Evolutionary conservation across 2,113 vertebrate species (phyloP).

Genomic region (Chlamydotis undulata): DNA sequence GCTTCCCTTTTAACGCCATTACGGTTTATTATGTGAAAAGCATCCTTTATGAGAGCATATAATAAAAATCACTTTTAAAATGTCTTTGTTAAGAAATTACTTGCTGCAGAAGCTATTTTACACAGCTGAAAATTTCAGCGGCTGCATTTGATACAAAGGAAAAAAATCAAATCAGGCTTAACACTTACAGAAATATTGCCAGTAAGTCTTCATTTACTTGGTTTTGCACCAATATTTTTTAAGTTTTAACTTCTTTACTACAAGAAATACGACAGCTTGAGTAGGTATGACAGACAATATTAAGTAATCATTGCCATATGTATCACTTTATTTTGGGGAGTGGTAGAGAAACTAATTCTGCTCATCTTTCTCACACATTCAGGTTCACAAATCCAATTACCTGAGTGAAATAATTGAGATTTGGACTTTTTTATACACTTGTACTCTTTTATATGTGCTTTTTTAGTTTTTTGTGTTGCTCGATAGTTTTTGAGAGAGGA

Average conservation of each 20-base stretch:
- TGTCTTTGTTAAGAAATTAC: background rate
- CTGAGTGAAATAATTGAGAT: background rate
- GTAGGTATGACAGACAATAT: background rate
- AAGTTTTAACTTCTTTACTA: background rate
- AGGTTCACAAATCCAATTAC: background rate
- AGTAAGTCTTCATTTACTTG: background rate
- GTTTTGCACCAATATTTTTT: background rate
- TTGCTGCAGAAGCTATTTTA: background rate
- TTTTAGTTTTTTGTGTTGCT: background rate
- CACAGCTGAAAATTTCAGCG: background rate
- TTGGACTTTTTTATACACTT: background rate
- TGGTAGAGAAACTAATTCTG: background rate
- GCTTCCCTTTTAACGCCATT: background rate
- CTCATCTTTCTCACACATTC: background rate
- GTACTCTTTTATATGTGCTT: background rate
- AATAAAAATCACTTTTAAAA: background rate
- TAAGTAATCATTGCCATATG: background rate
- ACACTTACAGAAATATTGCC: background rate
- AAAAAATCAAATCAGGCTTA: background rate
- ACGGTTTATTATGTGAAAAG: background rate
- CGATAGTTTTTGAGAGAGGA: background rate
- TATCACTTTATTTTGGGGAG: background rate
- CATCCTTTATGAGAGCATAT: background rate
- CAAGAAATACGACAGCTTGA: background rate
- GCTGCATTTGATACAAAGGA: background rate